Base-by-base conservation (phyloP, 2,797 vertebrate species). In the Hydrophis major region DNA sequence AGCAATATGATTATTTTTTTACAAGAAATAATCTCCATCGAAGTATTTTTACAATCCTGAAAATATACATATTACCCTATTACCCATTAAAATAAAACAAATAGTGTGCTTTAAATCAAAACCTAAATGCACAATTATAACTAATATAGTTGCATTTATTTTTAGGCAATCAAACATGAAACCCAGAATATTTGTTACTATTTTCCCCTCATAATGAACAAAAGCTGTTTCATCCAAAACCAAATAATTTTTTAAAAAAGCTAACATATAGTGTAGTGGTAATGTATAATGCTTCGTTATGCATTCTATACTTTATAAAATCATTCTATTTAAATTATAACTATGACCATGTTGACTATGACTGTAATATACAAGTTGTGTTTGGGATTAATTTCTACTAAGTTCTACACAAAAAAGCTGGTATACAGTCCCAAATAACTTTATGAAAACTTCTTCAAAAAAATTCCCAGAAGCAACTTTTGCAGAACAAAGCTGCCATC, bases 401-500 rank as follows among this genome's bases (percentile, higher is more conserved):
- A 91, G 28, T 14, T 63, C 37, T 4, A 11, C 32, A 90, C 3
- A 5, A 55, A 89, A 57, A 88, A 20, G n/a, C 2, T 1, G 37
- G 63, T 4, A 57, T 88, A 69, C 10, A 66, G 32, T 37, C 93
- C 37, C n/a, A 63, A 89, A 61, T 16, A 91, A 87, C 94, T 93
- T 86, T 60, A 91, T 20, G 74, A 92, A 93, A 92, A 0, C 1
- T 13, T 27, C 56, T 25, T 56, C 69, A 4, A 95, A 25, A 11
- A 92, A 96, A 93, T 11, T 47, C 66, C 91, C 87, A 89, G 90
- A 90, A 16, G 12, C 88, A 95, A 94, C 92, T 57, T 93, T 61
- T 93, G 92, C 66, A 94, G 93, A 95, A 95, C 92, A 4, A 91
- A 95, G 96, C 94, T 92, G 90, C 97, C 97, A 97, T 97, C 97